Conservation (phyloP, 2,888 invertebrate genomes). For the Pediacus dermestoides region DNA sequence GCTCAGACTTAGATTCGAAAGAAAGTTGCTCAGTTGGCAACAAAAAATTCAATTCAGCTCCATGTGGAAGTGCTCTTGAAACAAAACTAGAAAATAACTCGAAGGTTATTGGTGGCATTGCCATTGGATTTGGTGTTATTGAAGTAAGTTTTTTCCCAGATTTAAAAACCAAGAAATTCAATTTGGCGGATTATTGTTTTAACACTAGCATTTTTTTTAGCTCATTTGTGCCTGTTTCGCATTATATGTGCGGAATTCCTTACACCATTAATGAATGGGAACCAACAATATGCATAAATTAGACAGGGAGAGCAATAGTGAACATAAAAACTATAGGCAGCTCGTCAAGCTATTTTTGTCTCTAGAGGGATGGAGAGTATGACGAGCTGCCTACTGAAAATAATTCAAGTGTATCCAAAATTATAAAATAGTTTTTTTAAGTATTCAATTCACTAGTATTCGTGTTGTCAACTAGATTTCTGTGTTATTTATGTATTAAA, state of each 20-base stretch:
- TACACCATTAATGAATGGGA: slow-evolving; percentile 7
- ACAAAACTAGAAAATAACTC: slow-evolving; percentile 50
- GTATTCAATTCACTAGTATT: too few species aligned
- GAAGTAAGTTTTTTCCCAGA: slow-evolving; percentile 55
- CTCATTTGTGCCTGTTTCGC: slow-evolving; percentile 75
- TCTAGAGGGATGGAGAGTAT: too few species aligned
- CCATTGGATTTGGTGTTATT: slow-evolving; percentile 62
- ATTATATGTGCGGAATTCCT: slow-evolving; percentile 76
- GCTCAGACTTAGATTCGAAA: slow-evolving; percentile 6
- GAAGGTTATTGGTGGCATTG: slow-evolving; percentile 60
- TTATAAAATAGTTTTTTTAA: too few species aligned
- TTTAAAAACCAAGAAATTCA: too few species aligned
- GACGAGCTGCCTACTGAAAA: too few species aligned
- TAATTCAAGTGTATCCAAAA: too few species aligned
- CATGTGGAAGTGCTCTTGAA: slow-evolving; percentile 50
- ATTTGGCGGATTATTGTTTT: slow-evolving; percentile 1
- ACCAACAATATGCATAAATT: too few species aligned
- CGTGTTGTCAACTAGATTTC: too few species aligned
- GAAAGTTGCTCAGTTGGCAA: slow-evolving; percentile 14
- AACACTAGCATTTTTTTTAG: slow-evolving; percentile 54
- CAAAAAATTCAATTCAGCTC: slow-evolving; percentile 40
- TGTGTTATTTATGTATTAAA: too few species aligned
- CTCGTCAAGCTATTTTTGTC: too few species aligned
- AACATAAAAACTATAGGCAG: too few species aligned
- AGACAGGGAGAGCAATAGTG: too few species aligned